Base-by-base conservation (phyloP, 2,888 invertebrate species). In the Caenorhabditis sp. region DNA sequence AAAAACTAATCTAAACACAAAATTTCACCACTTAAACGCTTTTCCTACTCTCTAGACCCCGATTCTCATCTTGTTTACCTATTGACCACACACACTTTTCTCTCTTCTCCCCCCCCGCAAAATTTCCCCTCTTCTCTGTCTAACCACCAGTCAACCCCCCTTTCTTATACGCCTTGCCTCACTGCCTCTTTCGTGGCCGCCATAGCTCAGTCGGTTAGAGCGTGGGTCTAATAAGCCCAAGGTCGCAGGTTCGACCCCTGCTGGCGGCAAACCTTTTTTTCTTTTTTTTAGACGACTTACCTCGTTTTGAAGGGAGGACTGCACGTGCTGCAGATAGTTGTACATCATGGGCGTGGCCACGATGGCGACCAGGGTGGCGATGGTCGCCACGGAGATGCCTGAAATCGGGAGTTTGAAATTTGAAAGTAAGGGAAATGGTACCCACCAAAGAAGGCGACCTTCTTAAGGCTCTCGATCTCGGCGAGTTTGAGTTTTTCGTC, bases 161-260 rank as follows among this genome's bases (percentile, higher is more conserved):
- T 41, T 24, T 63, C 26, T 28, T 63, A 24, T 41, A 41, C 16
- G 28, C 47, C 28, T 44, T 38, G n/a, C 28, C 26, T 16, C 44
- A 26, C 10, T 7, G 8, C 8, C 24, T 22, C 28, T 10, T 16
- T 41, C n/a, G 41, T 24, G 58, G 89, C 90, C 88, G 90, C 89
- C 88, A 90, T 90, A 90, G 90, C 90, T 90, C 90, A 90, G 90
- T 90, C 89, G 90, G 90, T 90, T 90, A 91, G 90, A 90, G 90
- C 90, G 90, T 90, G 89, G 90, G 90, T 90, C 90, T 91, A 90
- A 90, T 91, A 90, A 90, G 90, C 90, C 90, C 89, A 90, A 90
- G 90, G 90, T 90, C 90, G 88, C 89, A 90, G 90, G 90, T 90
- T 90, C 90, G 90, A 91, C 89, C 90, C 90, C 90, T 91, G 89